phyloP scores from a whole-genome alignment of 2,888 invertebrate genomes.

The Dione juno region DNA sequence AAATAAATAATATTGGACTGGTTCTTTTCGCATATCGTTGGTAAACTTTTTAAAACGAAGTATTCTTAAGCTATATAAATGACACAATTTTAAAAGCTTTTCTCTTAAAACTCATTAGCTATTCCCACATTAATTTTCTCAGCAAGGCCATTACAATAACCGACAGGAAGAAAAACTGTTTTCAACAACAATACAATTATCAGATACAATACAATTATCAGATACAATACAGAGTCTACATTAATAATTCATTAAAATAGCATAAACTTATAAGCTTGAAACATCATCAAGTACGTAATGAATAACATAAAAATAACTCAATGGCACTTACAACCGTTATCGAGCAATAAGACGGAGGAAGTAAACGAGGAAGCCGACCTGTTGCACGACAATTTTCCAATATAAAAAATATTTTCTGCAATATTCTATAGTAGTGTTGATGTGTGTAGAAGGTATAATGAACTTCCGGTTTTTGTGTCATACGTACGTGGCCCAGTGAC shows the following conservation, averaged over 20 bases:
- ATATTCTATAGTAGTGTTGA: background rate
- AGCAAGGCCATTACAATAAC: background rate
- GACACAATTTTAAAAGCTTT: no score
- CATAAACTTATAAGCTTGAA: constrained; percentile 15
- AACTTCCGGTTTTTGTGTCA: constrained; percentile 39
- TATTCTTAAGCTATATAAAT: no score
- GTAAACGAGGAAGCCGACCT: constrained; percentile 50
- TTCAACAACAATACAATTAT: background rate
- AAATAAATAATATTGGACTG: no score
- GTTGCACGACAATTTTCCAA: constrained; percentile 53
- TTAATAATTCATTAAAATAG: constrained; percentile 6
- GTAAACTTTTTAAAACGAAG: no score
- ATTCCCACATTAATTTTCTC: background rate
- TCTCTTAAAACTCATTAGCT: background rate
- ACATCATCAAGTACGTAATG: constrained; percentile 16
- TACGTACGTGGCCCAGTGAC: constrained; percentile 29
- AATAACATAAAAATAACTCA: constrained; percentile 22
- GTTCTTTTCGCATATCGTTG: no score
- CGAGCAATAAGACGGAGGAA: constrained; percentile 48
- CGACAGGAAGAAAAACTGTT: background rate
- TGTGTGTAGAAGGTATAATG: constrained; percentile 27
- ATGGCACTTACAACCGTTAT: constrained; percentile 36
- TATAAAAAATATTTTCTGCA: constrained; percentile 46
- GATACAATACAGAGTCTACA: background rate
- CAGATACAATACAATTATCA: background rate